Percentiles rank a stretch among this genome's conserved stretches.
These are phyloP conservation scores for Gavialis gangeticus DNA, from an alignment of 2,113 vertebrate species.

Conservation along the genomic window DNA sequence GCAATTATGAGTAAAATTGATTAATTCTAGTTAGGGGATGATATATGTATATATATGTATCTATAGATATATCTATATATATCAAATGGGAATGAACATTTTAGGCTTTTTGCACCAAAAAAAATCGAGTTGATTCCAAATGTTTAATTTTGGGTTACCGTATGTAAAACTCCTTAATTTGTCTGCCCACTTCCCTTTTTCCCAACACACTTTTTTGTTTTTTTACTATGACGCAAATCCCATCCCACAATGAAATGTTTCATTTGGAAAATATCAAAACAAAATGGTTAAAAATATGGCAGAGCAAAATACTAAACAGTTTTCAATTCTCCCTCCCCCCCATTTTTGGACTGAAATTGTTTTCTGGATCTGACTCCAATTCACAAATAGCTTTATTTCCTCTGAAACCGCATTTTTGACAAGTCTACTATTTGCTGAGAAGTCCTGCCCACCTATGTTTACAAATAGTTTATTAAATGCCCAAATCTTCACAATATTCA, in stretches of 20 bases:
- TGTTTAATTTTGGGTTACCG: neutral
- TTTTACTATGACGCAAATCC: conserved; percentile 12
- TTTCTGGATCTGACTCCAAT: neutral
- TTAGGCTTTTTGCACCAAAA: neutral
- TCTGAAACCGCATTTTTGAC: neutral
- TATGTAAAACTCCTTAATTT: neutral
- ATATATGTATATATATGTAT: neutral
- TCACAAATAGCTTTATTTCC: neutral
- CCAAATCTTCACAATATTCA: neutral
- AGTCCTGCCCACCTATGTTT: neutral
- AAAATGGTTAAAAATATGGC: neutral
- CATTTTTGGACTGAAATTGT: neutral
- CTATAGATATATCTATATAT: neutral
- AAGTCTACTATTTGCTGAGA: neutral
- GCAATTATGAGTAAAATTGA: conserved; percentile 41
- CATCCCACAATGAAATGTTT: neutral
- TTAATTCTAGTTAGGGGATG: neutral
- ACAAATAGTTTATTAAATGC: neutral
- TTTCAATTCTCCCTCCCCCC: accelerated
- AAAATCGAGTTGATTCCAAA: neutral
- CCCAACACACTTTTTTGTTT: neutral
- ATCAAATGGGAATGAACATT: conserved; percentile 19
- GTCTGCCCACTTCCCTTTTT: neutral
- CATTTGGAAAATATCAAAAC: neutral
- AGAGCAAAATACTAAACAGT: neutral